phyloP scores from a whole-genome alignment of 1,140 invertebrate genomes.

The Latrodectus geometricus region DNA sequence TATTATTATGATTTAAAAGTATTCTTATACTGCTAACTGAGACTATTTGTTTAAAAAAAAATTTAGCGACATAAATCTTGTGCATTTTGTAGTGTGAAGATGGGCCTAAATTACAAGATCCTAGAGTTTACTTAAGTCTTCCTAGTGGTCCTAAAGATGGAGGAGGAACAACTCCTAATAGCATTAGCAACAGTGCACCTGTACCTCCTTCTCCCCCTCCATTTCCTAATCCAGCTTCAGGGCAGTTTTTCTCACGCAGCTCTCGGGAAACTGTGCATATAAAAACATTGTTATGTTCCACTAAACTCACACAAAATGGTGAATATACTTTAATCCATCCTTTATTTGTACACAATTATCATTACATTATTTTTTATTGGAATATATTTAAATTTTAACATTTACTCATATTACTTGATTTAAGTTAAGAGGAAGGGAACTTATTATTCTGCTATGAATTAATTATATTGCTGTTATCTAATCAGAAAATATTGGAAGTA shows the following conservation, averaged over 20 bases:
- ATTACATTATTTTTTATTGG: no score
- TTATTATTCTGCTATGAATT: no score
- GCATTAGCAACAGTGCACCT: constrained; percentile 15
- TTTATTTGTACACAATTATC: background rate
- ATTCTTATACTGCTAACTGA: background rate
- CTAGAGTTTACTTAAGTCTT: constrained; percentile 80
- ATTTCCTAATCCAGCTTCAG: constrained; percentile 67
- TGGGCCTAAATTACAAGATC: constrained; percentile 77
- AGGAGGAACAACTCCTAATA: constrained; percentile 56
- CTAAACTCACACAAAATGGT: constrained; percentile 95
- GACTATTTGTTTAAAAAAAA: background rate
- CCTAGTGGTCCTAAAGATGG: constrained; percentile 75
- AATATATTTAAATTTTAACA: no score
- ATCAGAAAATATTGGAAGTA: no score
- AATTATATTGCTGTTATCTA: no score
- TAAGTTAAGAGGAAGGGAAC: no score
- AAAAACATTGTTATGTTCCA: constrained; percentile 88
- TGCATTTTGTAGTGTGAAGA: constrained; percentile 75
- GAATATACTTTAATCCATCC: constrained; percentile 63
- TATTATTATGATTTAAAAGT: background rate
- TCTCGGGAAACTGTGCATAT: constrained; percentile 87
- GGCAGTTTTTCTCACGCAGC: constrained; percentile 80
- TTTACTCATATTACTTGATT: no score
- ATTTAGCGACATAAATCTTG: background rate
- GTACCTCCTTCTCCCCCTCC: constrained; percentile 52